Evolutionary conservation across 2,797 vertebrate genomes (phyloP).

Genomic region (Petrocephalus schoutedeni): DNA sequence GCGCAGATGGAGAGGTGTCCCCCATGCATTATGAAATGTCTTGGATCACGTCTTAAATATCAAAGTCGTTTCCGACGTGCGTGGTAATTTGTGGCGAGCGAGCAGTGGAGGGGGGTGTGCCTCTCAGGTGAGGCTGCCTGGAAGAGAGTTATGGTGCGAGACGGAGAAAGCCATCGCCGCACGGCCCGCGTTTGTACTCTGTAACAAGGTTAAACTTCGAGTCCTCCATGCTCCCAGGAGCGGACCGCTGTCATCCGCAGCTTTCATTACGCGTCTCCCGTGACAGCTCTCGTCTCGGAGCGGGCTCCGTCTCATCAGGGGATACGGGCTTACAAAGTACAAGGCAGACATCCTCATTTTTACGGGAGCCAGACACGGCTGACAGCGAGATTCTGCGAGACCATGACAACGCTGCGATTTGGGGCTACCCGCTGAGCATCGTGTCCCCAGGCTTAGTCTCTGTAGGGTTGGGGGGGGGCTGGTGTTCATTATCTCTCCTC

Average conservation of each 20-base stretch:
- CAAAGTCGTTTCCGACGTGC: not conserved
- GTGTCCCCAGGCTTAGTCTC: not conserved
- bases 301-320: not conserved
- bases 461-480: not conserved
- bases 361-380: constrained; percentile 28
- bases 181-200: not conserved
- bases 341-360: constrained; percentile 26
- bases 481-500: not conserved
- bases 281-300: not conserved
- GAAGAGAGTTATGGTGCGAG: not conserved
- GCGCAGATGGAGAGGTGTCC: not conserved
- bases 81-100: not conserved
- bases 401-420: constrained; percentile 32
- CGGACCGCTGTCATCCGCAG: not conserved
- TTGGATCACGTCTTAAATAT: not conserved
- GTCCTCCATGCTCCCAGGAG: not conserved
- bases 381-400: constrained; percentile 31
- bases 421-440: constrained; percentile 18
- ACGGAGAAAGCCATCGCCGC: not conserved
- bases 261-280: not conserved
- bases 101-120: too few relatives aligned
- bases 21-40: not conserved
- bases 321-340: constrained; percentile 20
- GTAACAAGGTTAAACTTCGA: not conserved
- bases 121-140: not conserved